Evolutionary conservation across 1,140 invertebrate species (phyloP).

Genomic region (Leucophenga varia): DNA sequence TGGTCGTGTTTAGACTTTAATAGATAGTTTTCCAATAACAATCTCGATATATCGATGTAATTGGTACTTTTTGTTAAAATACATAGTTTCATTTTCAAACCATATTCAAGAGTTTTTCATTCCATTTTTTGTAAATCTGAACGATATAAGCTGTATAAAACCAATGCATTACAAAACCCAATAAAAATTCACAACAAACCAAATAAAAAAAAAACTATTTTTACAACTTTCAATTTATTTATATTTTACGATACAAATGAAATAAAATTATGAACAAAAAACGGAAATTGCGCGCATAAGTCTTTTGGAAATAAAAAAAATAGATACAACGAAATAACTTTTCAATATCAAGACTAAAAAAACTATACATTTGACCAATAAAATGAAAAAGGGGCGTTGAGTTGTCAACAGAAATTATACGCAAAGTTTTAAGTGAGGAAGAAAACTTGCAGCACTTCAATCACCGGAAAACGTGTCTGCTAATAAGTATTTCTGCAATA

Average conservation of each 20-base stretch:
- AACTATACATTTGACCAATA: slow-evolving; percentile 15
- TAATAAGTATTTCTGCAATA: slow-evolving; percentile 38
- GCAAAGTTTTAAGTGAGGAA: too few species aligned
- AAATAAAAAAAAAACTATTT: slow-evolving; percentile 15
- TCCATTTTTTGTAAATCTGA: too few species aligned
- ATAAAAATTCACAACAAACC: neutral
- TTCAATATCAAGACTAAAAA: slow-evolving; percentile 13
- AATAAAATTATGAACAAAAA: slow-evolving; percentile 42
- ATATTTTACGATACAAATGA: slow-evolving; percentile 46
- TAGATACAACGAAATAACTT: slow-evolving; percentile 11
- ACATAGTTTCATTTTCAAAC: too few species aligned
- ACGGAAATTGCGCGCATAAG: slow-evolving; percentile 50
- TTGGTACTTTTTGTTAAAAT: too few species aligned
- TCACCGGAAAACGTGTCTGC: slow-evolving; percentile 49
- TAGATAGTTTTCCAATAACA: too few species aligned
- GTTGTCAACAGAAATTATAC: slow-evolving; percentile 51
- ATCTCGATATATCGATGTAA: too few species aligned
- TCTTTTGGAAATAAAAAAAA: slow-evolving; percentile 45
- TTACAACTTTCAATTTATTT: slow-evolving; percentile 28
- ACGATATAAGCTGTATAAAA: too few species aligned
- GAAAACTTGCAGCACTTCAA: slow-evolving; percentile 48
- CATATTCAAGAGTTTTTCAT: too few species aligned
- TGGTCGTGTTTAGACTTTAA: too few species aligned
- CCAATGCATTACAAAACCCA: too few species aligned
- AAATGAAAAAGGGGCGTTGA: slow-evolving; percentile 33